Percentiles rank a stretch among this genome's conserved stretches.
These are phyloP conservation scores for Dolomedes plantarius DNA, from an alignment of 2,888 invertebrate genomes.

Conservation along the genomic window DNA sequence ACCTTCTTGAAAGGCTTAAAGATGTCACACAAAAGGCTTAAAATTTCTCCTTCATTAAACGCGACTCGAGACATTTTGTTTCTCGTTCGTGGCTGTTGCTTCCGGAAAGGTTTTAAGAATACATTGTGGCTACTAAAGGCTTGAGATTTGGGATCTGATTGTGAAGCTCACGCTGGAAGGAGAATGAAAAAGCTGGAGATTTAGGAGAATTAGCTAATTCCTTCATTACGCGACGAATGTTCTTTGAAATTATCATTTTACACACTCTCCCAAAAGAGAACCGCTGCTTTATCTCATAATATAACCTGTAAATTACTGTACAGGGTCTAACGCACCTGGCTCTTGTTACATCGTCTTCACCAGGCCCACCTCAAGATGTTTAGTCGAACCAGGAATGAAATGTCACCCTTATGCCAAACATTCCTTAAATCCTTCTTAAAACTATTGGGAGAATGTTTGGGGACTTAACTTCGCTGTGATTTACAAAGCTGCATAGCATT, in stretches of 20 bases:
- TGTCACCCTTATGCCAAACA: neutral
- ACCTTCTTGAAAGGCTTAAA: constrained; percentile 40
- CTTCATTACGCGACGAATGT: constrained; percentile 10
- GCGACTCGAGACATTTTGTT: constrained; percentile 11
- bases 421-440: neutral
- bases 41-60: constrained; percentile 57
- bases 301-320: neutral
- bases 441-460: neutral
- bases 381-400: neutral
- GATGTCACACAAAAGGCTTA: constrained; percentile 59
- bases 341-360: neutral
- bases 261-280: neutral
- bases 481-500: neutral
- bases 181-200: neutral
- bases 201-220: neutral
- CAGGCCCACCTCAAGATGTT: neutral
- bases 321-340: neutral
- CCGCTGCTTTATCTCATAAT: neutral
- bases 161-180: neutral
- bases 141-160: constrained; percentile 16
- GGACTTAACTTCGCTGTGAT: neutral
- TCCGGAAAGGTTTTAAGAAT: constrained; percentile 5
- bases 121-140: neutral
- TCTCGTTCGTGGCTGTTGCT: neutral
- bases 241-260: constrained; percentile 12